A percentile compares a stretch with the other conserved stretches of the same genome.
phyloP scores from a whole-genome alignment of 92 coral and sea anemone species.

The Pocillopora meandrina region DNA sequence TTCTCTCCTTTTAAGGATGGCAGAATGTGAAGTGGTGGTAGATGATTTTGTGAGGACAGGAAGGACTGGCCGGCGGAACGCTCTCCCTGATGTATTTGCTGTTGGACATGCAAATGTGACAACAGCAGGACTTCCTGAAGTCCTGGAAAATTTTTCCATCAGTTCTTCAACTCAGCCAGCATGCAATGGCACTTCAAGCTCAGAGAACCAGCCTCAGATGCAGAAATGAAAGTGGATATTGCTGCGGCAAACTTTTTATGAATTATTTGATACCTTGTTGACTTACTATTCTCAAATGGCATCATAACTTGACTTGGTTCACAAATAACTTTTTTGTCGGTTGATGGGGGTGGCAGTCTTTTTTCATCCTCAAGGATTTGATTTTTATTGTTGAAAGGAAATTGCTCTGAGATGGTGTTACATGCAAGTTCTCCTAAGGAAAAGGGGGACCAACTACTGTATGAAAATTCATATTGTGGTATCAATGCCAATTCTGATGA shows the following conservation, averaged over 20 bases:
- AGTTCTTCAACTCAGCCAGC: conserved; percentile 31
- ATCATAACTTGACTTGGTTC: no score
- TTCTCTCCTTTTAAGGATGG: conserved; percentile 52
- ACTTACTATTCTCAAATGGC: neutral
- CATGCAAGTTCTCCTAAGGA: no score
- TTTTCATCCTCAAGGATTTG: no score
- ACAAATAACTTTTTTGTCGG: no score
- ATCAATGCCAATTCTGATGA: no score
- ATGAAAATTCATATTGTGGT: no score
- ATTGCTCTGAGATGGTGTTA: no score
- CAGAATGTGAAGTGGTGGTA: conserved; percentile 66
- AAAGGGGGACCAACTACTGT: no score
- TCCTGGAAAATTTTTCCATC: conserved; percentile 62
- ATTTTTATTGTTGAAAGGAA: no score
- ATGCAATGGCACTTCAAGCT: neutral
- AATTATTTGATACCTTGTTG: neutral
- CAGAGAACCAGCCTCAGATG: conserved; percentile 17
- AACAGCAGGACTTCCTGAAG: conserved; percentile 86
- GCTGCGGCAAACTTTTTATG: neutral
- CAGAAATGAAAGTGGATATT: conserved; percentile 12
- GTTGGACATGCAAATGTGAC: conserved; percentile 62
- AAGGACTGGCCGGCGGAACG: conserved; percentile 86
- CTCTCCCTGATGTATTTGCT: conserved; percentile 83
- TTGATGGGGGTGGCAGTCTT: no score
- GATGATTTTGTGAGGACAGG: conserved; percentile 85